These are phyloP conservation scores for Gallirallus australis DNA, from an alignment of 2,797 vertebrate species.

Conservation along the genomic window DNA sequence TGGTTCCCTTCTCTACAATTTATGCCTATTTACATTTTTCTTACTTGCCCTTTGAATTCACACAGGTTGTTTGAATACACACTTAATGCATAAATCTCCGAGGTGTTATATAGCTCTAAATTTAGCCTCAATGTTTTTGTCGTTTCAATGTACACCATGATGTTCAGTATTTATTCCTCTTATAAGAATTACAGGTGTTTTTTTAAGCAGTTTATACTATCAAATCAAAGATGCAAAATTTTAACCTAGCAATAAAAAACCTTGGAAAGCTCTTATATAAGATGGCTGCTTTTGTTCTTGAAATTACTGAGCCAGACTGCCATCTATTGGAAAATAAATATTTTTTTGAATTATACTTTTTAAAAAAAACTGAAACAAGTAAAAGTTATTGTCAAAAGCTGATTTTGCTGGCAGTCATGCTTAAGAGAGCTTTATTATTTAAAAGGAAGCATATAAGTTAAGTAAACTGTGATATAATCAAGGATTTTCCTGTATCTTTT, in stretches of 20 bases:
- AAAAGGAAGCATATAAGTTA: background rate
- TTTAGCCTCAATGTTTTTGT: background rate
- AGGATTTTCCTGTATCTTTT: background rate
- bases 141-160: background rate
- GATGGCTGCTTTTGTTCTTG: slow-evolving; percentile 71
- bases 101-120: background rate
- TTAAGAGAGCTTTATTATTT: background rate
- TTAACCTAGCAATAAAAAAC: background rate
- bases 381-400: background rate
- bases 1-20: background rate
- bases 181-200: background rate
- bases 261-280: slow-evolving; percentile 65
- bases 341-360: background rate
- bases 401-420: background rate
- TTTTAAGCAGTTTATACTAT: background rate
- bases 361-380: background rate
- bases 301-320: slow-evolving; percentile 80
- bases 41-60: background rate
- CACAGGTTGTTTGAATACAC: background rate
- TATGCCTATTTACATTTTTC: background rate
- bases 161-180: background rate
- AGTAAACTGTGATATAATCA: background rate
- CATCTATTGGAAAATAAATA: slow-evolving; percentile 79
- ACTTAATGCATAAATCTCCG: background rate
- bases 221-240: background rate